Evolutionary conservation across 2,888 invertebrate genomes (phyloP), one percentile per base, ranked within the genome.

Genomic region (Drosophila fulvimacula): DNA sequence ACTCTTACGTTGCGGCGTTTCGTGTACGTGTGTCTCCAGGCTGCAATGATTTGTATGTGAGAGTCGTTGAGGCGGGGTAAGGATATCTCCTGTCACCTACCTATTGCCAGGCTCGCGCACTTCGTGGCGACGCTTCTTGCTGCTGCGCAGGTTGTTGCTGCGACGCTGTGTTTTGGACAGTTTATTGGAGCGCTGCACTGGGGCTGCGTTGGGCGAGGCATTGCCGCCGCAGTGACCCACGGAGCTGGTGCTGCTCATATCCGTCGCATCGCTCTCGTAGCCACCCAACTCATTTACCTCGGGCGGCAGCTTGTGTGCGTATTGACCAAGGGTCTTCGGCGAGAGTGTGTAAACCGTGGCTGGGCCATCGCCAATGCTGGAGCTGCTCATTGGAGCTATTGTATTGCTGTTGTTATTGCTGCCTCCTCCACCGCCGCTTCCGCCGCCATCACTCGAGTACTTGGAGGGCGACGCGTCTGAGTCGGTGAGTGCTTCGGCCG

Each of bases 161-260:
- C 83, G 83, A 6, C 83, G 82, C 41, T 82, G 87, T 1, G 87
- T 67, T 70, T 90, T 76, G 30, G 84, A 24, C 67, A 74, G 41
- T 56, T 79, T 74, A 34, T 34, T 59, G 19, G 71, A 39, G 41
- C 90, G 87, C 34, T 79, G 73, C 5, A 53, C 34, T 0, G 68
- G 59, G 1, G 79, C 76, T n/a, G 83, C 63, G 24, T 81, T 89
- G 5, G 91, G 90, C 5, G 91, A 90, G 2, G 81, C 74, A 39
- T 78, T 88, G 9, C 91, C 90, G 15, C 76, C 77, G 55, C 82
- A 87, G 38, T 82, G 67, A 19, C 91, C 90, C 52, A 90, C 82
- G 0, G 92, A 92, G 58, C 92, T 92, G 27, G 92, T 91, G 72
- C 92, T 92, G 59, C 92, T 92, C 88, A 91, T 90, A 49, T 92